Evolutionary conservation across 2,888 invertebrate genomes (phyloP).

Genomic region (Cheilosia scutellata): DNA sequence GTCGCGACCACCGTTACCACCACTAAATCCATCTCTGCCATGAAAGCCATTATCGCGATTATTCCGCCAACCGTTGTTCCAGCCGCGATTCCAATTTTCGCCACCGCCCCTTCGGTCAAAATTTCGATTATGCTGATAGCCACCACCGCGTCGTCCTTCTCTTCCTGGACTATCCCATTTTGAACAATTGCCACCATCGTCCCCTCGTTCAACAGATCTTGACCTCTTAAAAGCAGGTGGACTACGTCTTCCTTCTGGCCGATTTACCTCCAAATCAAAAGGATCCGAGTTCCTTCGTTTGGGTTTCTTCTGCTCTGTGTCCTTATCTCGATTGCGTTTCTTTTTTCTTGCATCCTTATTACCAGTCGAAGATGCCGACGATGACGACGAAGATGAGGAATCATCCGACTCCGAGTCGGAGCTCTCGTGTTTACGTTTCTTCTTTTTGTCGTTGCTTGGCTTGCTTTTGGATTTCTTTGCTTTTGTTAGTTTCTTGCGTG

Average conservation of each 20-base stretch:
- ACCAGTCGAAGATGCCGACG: constrained; percentile 22
- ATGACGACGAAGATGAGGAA: constrained; percentile 51
- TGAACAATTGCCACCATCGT: constrained; percentile 77
- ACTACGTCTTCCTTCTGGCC: constrained; percentile 30
- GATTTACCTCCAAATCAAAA: constrained; percentile 17
- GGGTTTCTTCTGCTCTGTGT: constrained; percentile 35
- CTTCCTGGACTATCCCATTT: constrained; percentile 80
- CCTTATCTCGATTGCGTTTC: not conserved
- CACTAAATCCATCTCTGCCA: constrained; percentile 23
- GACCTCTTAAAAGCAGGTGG: constrained; percentile 13
- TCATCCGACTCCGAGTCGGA: constrained; percentile 61
- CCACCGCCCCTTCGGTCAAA: constrained; percentile 46
- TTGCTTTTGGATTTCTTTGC: constrained; percentile 45
- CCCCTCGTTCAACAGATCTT: constrained; percentile 45
- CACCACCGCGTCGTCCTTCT: constrained; percentile 39
- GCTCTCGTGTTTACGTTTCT: constrained; percentile 63
- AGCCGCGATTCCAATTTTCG: constrained; percentile 69
- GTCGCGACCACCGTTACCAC: constrained; percentile 29
- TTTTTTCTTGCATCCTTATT: constrained; percentile 32
- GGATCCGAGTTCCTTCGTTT: constrained; percentile 24
- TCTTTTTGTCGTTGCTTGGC: constrained; percentile 29
- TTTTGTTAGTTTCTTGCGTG: constrained; percentile 26
- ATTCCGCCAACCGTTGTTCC: constrained; percentile 60
- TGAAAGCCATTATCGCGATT: constrained; percentile 60
- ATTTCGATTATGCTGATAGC: constrained; percentile 54